Base-by-base conservation (phyloP, 2,113 vertebrate species). In the Chionis minor region DNA sequence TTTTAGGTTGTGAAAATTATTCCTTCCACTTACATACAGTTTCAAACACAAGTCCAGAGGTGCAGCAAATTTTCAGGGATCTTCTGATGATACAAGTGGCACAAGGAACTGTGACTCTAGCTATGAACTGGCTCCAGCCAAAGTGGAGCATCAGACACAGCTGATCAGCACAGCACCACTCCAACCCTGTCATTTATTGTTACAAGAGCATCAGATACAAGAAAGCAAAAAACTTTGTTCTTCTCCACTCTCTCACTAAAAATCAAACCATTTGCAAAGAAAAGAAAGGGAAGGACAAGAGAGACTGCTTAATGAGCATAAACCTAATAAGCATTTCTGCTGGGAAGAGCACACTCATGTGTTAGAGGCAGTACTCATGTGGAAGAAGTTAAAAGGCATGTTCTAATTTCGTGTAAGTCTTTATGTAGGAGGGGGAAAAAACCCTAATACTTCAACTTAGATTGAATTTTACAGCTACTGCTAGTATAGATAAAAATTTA, bases 401-500 rank as follows among this genome's bases (percentile, higher is more conserved):
- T 81, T 96, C 58, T 84, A 72, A 94, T 96, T 95, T 95, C 88
- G 77, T 89, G 27, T 35, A 96, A 94, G 35, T 26, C 88, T 96
- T 94, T 89, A 65, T 85, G 54, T 75, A 93, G 62, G 26, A 86
- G 40, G 32, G 33, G 35, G 12, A 94, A 67, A 85, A 96, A 90
- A 96, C 94, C 35, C 79, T 94, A 97, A 96, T 97, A 96, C 91
- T 97, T 98, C 94, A 94, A 95, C 94, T 98, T 96, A 95, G 84
- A 97, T 89, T 97, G 90, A 92, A 93, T 97, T 98, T 97, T 97
- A 96, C 45, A 96, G 91, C 84, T 93, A 90, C 86, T 87, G 42
- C 55, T 95, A 96, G 58, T 81, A 89, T 47, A 97, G 94, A 97
- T 97, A 97, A 97, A 98, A 98, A 98, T 72, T 94, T 96, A 97